Evolutionary conservation across 2,797 vertebrate genomes (phyloP).

Genomic region (Loris lydekkerianus): DNA sequence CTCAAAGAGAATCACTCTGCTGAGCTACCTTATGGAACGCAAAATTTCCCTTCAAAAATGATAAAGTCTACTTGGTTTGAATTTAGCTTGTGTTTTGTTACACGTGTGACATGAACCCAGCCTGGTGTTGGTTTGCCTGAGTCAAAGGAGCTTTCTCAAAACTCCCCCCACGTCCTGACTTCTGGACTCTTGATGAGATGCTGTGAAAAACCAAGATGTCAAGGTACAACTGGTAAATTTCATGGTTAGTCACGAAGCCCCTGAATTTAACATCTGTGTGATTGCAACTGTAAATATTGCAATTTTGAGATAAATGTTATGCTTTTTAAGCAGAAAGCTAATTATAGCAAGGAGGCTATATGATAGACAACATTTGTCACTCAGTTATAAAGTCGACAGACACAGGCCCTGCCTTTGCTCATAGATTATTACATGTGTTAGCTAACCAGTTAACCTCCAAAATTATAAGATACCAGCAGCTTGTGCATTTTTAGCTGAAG

Average conservation of each 20-base stretch:
- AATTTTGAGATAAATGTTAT: conserved; percentile 59
- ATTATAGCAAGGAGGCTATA: neutral
- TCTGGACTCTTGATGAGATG: neutral
- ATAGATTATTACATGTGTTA: neutral
- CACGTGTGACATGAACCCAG: neutral
- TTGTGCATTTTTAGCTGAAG: conserved; percentile 33
- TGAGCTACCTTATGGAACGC: neutral
- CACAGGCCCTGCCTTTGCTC: neutral
- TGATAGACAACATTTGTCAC: neutral
- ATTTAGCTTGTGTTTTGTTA: neutral
- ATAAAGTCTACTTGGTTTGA: neutral
- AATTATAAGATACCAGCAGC: neutral
- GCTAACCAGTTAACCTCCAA: neutral
- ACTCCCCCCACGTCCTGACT: neutral
- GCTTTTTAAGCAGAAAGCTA: conserved; percentile 37
- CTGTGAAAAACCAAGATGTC: neutral
- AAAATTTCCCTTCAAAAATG: neutral
- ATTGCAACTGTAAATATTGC: conserved; percentile 20
- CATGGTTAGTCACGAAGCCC: neutral
- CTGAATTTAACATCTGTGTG: neutral
- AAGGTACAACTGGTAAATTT: neutral
- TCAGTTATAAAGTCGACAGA: neutral
- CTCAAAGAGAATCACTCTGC: neutral
- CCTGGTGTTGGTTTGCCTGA: neutral
- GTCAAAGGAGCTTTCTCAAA: neutral